phyloP scores from a whole-genome alignment of 1,140 invertebrate species.

The Leptinotarsa defecta region DNA sequence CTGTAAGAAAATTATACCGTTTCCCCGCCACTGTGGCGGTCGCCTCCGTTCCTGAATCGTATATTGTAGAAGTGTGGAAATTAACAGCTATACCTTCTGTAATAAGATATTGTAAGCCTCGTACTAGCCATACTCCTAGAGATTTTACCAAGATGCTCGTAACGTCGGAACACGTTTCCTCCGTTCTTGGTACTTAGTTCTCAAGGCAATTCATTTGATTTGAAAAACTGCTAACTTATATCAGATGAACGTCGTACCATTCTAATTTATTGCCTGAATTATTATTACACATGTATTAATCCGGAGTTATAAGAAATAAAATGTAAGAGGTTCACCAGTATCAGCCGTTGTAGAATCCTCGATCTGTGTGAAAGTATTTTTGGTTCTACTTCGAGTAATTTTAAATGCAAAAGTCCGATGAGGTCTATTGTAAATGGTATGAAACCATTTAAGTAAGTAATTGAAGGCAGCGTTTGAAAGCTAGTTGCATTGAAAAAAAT shows the following conservation, averaged over 20 bases:
- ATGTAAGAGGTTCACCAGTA: not conserved
- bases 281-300: conserved; percentile 33
- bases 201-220: conserved; percentile 32
- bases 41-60: conserved; percentile 21
- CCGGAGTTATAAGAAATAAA: conserved; percentile 17
- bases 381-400: too few species aligned
- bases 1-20: not conserved
- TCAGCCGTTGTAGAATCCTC: not conserved
- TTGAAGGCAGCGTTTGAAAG: too few species aligned
- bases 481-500: too few species aligned
- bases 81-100: conserved; percentile 39
- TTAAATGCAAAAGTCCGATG: too few species aligned
- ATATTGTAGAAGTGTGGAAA: conserved; percentile 35
- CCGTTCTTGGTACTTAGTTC: conserved; percentile 28
- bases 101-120: conserved; percentile 39
- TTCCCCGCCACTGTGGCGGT: not conserved
- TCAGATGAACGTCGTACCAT: conserved; percentile 22
- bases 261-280: conserved; percentile 32
- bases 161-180: conserved; percentile 34
- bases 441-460: too few species aligned
- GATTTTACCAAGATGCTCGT: conserved; percentile 34
- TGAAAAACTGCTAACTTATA: conserved; percentile 30
- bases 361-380: too few species aligned
- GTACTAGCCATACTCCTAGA: conserved; percentile 20
- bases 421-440: too few species aligned